A percentile compares a stretch with the other conserved stretches of the same genome.
Evolutionary conservation across 2,888 invertebrate genomes (phyloP).

Genomic region (Lobophora halterata): DNA sequence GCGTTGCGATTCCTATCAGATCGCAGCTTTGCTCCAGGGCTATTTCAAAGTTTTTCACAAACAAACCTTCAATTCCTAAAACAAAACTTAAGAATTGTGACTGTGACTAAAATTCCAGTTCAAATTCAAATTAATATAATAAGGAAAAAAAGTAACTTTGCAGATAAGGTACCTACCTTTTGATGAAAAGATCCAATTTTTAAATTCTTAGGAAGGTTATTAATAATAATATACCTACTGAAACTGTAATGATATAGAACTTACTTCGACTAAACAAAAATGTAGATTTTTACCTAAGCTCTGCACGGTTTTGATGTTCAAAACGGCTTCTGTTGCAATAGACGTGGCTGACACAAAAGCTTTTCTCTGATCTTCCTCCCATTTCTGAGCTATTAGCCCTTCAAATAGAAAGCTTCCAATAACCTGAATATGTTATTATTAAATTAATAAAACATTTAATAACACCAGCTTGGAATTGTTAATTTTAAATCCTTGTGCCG

Average conservation of each 20-base stretch:
- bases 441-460: too few relatives aligned
- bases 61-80: conserved; percentile 79
- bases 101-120: too few relatives aligned
- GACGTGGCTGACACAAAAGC: conserved; percentile 83
- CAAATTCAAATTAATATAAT: too few relatives aligned
- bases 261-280: too few relatives aligned
- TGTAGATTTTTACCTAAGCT: conserved; percentile 75
- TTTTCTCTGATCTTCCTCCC: conserved; percentile 79
- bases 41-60: conserved; percentile 77
- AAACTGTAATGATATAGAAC: too few relatives aligned
- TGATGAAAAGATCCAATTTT: too few relatives aligned
- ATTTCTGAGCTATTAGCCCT: conserved; percentile 80
- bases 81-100: too few relatives aligned
- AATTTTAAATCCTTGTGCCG: too few relatives aligned
- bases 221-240: too few relatives aligned
- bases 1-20: conserved; percentile 76
- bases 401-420: conserved; percentile 83
- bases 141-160: too few relatives aligned
- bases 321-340: conserved; percentile 84
- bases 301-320: conserved; percentile 84
- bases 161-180: too few relatives aligned
- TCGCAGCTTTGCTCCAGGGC: conserved; percentile 74
- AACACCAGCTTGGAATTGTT: too few relatives aligned
- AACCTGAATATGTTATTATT: conserved; percentile 49
- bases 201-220: conserved; percentile 81